These are phyloP conservation scores for Xiphophorus birchmanni DNA, from an alignment of 2,797 vertebrate genomes.

Conservation along the genomic window DNA sequence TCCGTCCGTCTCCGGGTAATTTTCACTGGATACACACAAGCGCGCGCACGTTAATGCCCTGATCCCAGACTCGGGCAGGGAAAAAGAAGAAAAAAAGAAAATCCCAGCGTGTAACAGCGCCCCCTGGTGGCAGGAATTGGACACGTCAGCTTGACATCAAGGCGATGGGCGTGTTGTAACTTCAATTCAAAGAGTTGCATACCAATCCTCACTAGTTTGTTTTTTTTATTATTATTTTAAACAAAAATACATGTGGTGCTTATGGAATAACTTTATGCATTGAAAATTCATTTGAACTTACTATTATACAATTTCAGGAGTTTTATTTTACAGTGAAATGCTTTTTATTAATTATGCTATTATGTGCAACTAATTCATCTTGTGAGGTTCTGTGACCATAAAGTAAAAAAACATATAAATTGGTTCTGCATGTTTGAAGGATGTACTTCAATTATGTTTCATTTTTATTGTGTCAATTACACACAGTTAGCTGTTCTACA, in stretches of 20 bases:
- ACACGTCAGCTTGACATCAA: constrained; percentile 63
- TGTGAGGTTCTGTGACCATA: neutral
- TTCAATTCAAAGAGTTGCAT: constrained; percentile 29
- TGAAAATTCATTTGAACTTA: neutral
- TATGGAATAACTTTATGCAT: neutral
- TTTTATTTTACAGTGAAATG: neutral
- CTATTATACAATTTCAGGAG: neutral
- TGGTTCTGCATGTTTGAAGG: neutral
- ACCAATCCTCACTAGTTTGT: neutral
- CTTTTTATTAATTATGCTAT: neutral
- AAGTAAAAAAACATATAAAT: neutral
- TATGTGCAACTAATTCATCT: neutral
- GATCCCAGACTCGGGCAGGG: constrained; percentile 49
- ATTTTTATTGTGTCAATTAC: neutral
- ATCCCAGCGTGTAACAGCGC: constrained; percentile 44
- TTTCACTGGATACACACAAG: constrained; percentile 64
- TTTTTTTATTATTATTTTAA: neutral
- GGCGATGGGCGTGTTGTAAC: constrained; percentile 68
- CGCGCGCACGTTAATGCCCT: constrained; percentile 47
- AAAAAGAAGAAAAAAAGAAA: neutral
- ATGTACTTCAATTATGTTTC: neutral
- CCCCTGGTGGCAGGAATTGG: constrained; percentile 73
- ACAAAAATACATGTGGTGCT: neutral
- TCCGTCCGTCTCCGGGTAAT: constrained; percentile 68
- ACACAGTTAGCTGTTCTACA: neutral